Conservation (phyloP, 2,797 vertebrate species). For the Galaxias olidus region DNA sequence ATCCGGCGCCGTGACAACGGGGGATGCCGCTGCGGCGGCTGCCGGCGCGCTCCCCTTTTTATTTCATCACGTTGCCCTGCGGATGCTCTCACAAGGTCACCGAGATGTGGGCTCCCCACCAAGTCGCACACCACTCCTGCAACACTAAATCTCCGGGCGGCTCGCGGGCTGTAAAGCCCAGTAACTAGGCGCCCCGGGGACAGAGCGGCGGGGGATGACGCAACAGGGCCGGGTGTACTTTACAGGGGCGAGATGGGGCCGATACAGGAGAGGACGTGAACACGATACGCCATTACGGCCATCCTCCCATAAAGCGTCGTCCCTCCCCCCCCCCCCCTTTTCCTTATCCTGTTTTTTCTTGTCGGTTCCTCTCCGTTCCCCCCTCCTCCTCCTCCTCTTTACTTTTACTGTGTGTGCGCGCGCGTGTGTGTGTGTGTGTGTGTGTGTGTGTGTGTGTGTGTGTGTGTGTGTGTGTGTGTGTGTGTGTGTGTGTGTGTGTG, state of each 20-base stretch:
- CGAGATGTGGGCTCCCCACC: slow-evolving; percentile 65
- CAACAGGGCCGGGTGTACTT: not conserved
- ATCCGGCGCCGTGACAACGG: slow-evolving; percentile 11
- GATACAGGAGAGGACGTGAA: slow-evolving; percentile 15
- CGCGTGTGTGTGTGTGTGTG: not conserved
- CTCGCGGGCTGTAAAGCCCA: slow-evolving; percentile 40
- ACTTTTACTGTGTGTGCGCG: not conserved
- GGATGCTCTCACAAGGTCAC: slow-evolving; percentile 76
- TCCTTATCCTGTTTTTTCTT: no score
- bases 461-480: not conserved
- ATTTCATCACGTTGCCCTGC: slow-evolving; percentile 75
- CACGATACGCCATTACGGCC: slow-evolving; percentile 8
- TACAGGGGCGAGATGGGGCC: no score
- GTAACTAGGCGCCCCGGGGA: slow-evolving; percentile 24
- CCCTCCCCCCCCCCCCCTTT: no score
- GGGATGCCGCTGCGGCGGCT: slow-evolving; percentile 42
- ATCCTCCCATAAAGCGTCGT: not conserved
- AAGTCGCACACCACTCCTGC: slow-evolving; percentile 57
- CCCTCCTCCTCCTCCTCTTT: not conserved
- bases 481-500: not conserved
- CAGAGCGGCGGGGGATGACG: not conserved
- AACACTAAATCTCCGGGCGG: slow-evolving; percentile 50
- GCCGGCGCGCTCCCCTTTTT: slow-evolving; percentile 35
- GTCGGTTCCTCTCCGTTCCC: not conserved
- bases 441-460: not conserved